Base-by-base conservation (phyloP, 2,113 vertebrate genomes). In the Vicugna pacos region DNA sequence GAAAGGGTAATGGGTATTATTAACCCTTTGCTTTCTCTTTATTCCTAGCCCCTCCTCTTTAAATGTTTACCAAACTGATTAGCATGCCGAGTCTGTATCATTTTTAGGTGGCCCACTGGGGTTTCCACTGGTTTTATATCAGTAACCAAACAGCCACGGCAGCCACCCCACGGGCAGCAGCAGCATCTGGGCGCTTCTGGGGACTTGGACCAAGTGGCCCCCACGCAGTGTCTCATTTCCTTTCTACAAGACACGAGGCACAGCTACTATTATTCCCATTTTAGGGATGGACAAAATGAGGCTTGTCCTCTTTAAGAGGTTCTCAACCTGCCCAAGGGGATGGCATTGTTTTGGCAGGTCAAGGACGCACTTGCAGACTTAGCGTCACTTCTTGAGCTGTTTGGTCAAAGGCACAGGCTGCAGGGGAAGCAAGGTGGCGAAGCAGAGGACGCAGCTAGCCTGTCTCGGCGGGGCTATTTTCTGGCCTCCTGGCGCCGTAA, bases 381-480 rank as follows among this genome's bases (percentile, higher is more conserved):
- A 20, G 3, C 48, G 38, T 87, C 13, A 8, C 22, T 28, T 87
- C 54, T 91, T 0, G 2, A 32, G 20, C 69, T n/a, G 5, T 64
- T 69, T 58, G n/a, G 20, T 35, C 30, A 17, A 17, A 42, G 52
- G 24, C 54, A 1, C 11, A 35, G 26, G 26, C 42, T 26, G 5
- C 9, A 28, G 0, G 14, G 76, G 12, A 76, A 32, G 52, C 32
- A 46, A 24, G 35, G 13, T n/a, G 14, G 46, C 5, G 58, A 60
- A 30, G 3, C 4, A 6, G 62, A 16, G 52, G 16, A 22, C 0
- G 8, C 12, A 72, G 11, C 6, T 1, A 1, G 15, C 0, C 0
- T 19, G 17, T 35, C n/a, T 14, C 24, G 1, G 8, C 28, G 8
- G n/a, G 8, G 14, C 58, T 64, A 20, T 56, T 12, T n/a, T 60